A percentile compares a stretch with the other conserved stretches of the same genome.
phyloP scores from a whole-genome alignment of 30 jellyfish, hydroid and myxozoan species.

The Hydractinia echinata region DNA sequence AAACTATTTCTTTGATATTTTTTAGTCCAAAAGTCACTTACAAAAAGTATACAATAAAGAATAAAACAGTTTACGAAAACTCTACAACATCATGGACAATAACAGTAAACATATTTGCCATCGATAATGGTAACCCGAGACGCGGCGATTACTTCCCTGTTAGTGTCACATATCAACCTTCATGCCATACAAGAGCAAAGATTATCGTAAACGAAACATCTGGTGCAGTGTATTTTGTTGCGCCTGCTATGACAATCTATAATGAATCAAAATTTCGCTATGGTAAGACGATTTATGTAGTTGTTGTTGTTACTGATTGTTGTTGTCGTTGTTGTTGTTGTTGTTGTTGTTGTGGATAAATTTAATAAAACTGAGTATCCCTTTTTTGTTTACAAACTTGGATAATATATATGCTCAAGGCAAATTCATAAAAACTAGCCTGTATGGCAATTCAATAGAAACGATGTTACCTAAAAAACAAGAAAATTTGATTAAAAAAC shows the following conservation, averaged over 20 bases:
- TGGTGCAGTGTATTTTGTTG: slow-evolving; percentile 59
- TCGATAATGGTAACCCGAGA: slow-evolving; percentile 70
- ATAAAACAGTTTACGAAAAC: slow-evolving; percentile 26
- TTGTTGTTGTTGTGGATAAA: too few relatives aligned
- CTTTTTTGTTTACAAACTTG: too few relatives aligned
- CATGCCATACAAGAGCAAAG: slow-evolving; percentile 46
- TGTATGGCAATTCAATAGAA: too few relatives aligned
- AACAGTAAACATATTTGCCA: slow-evolving; percentile 55
- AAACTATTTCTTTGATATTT: not conserved
- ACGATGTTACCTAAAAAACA: too few relatives aligned
- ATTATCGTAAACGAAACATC: slow-evolving; percentile 45
- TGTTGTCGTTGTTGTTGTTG: too few relatives aligned
- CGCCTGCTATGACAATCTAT: slow-evolving; percentile 63
- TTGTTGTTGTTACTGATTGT: too few relatives aligned
- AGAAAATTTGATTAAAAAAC: too few relatives aligned
- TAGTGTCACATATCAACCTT: slow-evolving; percentile 38
- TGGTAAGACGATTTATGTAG: not conserved
- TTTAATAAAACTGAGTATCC: too few relatives aligned
- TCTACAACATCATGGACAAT: slow-evolving; percentile 36
- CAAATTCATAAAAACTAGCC: too few relatives aligned
- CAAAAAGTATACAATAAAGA: slow-evolving; percentile 16
- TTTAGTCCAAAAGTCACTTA: slow-evolving; percentile 49
- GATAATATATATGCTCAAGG: too few relatives aligned
- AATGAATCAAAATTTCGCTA: slow-evolving; percentile 15
- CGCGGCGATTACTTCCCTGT: slow-evolving; percentile 64